Evolutionary conservation across 2,113 vertebrate genomes (phyloP).

Genomic region (Cygnus buccinator): DNA sequence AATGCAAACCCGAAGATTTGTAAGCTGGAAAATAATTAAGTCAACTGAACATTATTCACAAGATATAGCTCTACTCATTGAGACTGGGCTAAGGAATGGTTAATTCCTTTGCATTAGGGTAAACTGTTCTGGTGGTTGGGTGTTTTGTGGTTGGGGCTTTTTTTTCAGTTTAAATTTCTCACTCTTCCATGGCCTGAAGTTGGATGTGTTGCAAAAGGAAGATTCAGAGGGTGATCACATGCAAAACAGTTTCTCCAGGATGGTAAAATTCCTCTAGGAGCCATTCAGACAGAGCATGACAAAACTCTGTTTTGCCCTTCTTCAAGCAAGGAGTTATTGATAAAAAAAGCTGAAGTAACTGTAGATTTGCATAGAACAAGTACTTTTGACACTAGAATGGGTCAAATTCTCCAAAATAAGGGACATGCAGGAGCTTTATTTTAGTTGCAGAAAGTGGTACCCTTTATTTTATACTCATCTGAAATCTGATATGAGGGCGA

Average conservation of each 20-base stretch:
- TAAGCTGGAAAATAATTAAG: neutral
- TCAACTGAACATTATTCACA: neutral
- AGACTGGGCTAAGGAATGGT: neutral
- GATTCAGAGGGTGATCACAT: fast-evolving
- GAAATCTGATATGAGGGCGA: neutral
- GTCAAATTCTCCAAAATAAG: neutral
- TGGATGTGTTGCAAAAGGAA: neutral
- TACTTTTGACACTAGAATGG: neutral
- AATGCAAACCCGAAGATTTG: neutral
- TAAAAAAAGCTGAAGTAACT: neutral
- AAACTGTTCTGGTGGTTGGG: neutral
- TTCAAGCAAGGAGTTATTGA: neutral
- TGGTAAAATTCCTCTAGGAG: neutral
- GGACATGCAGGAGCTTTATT: neutral
- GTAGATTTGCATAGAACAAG: neutral
- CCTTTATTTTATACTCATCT: neutral
- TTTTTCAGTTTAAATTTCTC: neutral
- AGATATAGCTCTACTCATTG: neutral
- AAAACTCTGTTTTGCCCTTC: neutral
- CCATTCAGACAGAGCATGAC: neutral
- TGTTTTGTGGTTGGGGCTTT: neutral
- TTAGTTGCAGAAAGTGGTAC: neutral
- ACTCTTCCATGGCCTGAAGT: neutral
- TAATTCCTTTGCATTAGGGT: neutral
- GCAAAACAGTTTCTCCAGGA: neutral